phyloP scores from a whole-genome alignment of 2,888 invertebrate species.

The Hydroisotoma schaefferi region DNA sequence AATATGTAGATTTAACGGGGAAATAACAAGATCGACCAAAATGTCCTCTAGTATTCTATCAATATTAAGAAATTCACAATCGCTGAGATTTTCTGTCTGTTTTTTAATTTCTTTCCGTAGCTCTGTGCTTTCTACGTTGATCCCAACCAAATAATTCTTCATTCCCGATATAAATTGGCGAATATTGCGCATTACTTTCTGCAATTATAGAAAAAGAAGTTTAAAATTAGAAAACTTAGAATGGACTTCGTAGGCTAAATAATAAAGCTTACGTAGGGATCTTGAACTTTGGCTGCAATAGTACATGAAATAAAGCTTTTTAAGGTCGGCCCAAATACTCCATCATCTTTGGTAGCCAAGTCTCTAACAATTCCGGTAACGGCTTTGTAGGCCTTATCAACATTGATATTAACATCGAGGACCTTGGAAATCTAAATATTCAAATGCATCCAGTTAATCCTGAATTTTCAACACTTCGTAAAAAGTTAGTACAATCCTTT shows the following conservation, averaged over 20 bases:
- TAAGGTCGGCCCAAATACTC: conserved; percentile 47
- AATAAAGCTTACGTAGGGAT: conserved; percentile 41
- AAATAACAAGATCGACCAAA: conserved; percentile 84
- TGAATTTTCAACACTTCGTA: too few species aligned
- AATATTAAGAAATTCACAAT: conserved; percentile 89
- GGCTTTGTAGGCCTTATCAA: conserved; percentile 41
- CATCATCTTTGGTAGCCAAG: conserved; percentile 42
- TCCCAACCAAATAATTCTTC: conserved; percentile 85
- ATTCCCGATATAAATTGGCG: conserved; percentile 97
- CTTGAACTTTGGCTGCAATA: conserved; percentile 45
- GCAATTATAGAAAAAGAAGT: conserved; percentile 16
- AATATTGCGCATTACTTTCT: conserved; percentile 58
- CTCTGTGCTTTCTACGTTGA: conserved; percentile 41
- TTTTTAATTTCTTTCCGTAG: conserved; percentile 45
- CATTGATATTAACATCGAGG: conserved; percentile 43
- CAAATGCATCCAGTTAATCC: background rate
- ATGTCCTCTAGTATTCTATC: conserved; percentile 93
- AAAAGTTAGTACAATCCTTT: background rate
- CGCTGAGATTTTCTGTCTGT: conserved; percentile 60
- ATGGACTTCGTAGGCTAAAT: background rate
- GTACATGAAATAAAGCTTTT: conserved; percentile 48
- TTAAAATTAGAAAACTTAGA: background rate
- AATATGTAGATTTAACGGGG: conserved; percentile 77
- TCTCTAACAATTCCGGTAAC: conserved; percentile 40
- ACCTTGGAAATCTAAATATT: conserved; percentile 39